Evolutionary conservation across 2,888 invertebrate genomes (phyloP), one percentile per base, ranked within the genome.

Genomic region (Eudemis profundana): DNA sequence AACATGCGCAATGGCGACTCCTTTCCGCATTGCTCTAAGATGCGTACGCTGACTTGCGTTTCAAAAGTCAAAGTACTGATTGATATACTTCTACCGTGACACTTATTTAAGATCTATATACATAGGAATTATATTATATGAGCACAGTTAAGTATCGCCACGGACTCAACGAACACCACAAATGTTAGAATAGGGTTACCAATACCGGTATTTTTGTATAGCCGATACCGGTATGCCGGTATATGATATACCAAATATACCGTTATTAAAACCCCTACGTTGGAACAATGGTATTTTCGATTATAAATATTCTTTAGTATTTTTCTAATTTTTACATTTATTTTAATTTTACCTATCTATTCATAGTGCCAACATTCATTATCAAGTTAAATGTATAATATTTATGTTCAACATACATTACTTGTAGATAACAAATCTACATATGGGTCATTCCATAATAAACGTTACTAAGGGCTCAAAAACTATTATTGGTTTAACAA

Each of bases 301-400:
- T 74, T 74, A 76, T 76, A 78, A 80, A 78, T 78, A 79, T 74
- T 75, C 71, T 77, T 74, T 77, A 72, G 65, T 77, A 76, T 71
- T 79, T 73, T 71, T 75, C 81, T 84, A 83, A 81, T 83, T 84
- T 87, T 78, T 85, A 89, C 87, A 90, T 82, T 87, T 83, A 84
- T 81, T 79, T 82, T 70, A 59, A 46, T 76, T 74, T 86, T 86
- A 85, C 83, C 89, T 90, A 90, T 86, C 86, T 87, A 83, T 74
- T 76, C 73, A 70, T 72, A 85, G 82, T 85, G 85, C 82, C 85
- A 84, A 87, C 85, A 85, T 83, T 80, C 69, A 84, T 38, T 71
- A 69, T 62, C 69, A 44, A 61, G 53, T 68, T 65, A 62, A 68
- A 68, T 57, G 60, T 69, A 57, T 60, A 68, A 70, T 68, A 70